These are phyloP conservation scores for Buathra laborator DNA, from an alignment of 2,888 invertebrate species.

Conservation along the genomic window DNA sequence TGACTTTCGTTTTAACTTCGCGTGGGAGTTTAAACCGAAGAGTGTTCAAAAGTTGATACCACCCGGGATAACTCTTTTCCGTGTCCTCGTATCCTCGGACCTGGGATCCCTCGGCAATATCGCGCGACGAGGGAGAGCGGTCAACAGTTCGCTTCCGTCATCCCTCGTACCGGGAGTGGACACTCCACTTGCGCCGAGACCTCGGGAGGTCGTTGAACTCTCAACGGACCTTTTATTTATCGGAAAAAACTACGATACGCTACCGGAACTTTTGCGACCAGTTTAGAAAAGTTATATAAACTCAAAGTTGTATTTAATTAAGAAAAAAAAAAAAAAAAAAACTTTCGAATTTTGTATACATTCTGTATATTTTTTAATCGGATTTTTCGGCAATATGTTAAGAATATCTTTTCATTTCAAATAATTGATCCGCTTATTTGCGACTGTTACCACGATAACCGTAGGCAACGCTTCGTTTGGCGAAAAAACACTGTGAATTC, in stretches of 20 bases:
- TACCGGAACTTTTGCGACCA: not conserved
- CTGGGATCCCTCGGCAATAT: conserved; percentile 52
- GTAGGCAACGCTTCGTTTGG: not conserved
- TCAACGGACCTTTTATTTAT: conserved; percentile 9
- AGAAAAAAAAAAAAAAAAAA: no score
- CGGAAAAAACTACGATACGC: conserved; percentile 19
- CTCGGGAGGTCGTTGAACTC: conserved; percentile 14
- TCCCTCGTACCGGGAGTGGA: conserved; percentile 24
- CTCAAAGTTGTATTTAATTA: no score
- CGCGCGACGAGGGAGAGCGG: conserved; percentile 25
- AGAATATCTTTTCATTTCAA: not conserved
- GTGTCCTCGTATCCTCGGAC: conserved; percentile 8
- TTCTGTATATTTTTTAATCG: no score
- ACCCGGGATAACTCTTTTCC: conserved; percentile 13
- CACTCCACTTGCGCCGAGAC: conserved; percentile 23
- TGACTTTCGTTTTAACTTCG: conserved; percentile 56
- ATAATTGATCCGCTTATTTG: not conserved
- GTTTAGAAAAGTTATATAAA: not conserved
- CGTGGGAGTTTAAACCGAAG: conserved; percentile 39
- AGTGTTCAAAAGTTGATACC: conserved; percentile 51
- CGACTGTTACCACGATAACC: not conserved
- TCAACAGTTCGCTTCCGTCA: conserved; percentile 35
- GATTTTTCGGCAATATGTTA: no score
- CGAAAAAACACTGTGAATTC: not conserved
- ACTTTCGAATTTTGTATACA: no score